Conservation (phyloP, 2,797 vertebrate genomes). For the Chaetophractus vellerosus region DNA sequence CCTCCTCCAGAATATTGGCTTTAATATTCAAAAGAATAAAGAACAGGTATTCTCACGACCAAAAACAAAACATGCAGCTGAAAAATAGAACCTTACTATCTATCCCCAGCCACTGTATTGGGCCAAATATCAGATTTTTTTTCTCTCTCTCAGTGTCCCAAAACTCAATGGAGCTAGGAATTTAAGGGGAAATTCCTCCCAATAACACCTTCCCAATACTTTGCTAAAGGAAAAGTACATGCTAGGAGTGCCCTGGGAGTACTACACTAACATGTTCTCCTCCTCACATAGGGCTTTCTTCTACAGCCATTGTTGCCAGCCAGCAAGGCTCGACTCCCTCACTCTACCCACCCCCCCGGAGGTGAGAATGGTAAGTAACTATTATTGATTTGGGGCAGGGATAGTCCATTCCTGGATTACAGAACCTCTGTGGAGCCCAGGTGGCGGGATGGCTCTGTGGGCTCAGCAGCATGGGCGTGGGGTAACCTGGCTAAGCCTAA, state of each 20-base stretch:
- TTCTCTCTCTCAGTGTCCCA: conserved; percentile 21
- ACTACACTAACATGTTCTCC: neutral
- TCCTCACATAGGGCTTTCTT: conserved; percentile 93
- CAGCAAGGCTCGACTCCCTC: conserved; percentile 94
- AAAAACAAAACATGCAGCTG: conserved; percentile 35
- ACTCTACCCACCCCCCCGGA: conserved; percentile 94
- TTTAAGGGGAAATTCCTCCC: neutral
- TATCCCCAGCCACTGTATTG: neutral
- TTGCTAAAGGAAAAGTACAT: neutral
- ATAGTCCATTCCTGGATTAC: neutral
- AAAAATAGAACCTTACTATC: neutral
- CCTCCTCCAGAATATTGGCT: conserved; percentile 48
- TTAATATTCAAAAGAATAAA: conserved; percentile 63
- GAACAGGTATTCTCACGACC: conserved; percentile 34
- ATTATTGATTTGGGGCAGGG: neutral
- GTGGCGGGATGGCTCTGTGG: neutral
- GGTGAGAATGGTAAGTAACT: conserved; percentile 96
- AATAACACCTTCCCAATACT: neutral
- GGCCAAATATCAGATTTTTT: neutral
- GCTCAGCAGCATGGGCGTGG: neutral
- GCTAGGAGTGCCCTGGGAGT: neutral
- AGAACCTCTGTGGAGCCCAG: neutral
- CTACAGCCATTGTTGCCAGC: conserved; percentile 97
- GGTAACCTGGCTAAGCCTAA: neutral
- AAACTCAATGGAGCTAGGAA: neutral